Base-by-base conservation (phyloP, 2,888 invertebrate species). In the Athalia circularis region DNA sequence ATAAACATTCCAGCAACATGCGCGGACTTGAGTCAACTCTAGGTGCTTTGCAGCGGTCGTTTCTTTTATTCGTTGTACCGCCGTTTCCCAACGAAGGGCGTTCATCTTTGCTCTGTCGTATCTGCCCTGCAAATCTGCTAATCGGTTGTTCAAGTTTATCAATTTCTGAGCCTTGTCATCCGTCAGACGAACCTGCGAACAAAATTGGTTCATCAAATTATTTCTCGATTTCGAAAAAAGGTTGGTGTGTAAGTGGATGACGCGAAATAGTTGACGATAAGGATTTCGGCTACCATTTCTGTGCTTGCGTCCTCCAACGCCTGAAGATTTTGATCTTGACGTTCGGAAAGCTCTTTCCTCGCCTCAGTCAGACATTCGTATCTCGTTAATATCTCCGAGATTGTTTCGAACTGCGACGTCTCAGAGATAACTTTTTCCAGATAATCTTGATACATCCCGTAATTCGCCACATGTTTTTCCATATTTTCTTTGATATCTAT, bases 361-460 rank as follows among this genome's bases (percentile, higher is more conserved):
- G 94, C 93, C 3, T 93, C 93, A n/a, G 92, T 91, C 61, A 94
- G 88, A 3, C 93, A 92, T 87, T 94, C 93, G 83, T 93, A 94
- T 78, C 94, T 91, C 84, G 93, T 93, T 67, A 94, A 90, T n/a
- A 94, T 92, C 75, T 93, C 94, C 65, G 92, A 86, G 0, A 94
- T 92, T 78, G 92, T 92, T 82, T 92, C 92, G 84, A 94, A 94
- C 77, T 93, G 92, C 0, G 91, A 90, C 45, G 92, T 92, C 50
- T 90, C 91, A 0, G 91, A 91, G 0, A 93, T 92, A 0, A 94
- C 93, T 0, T 90, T 90, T 88, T 92, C 92, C 65, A 94, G 87
- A 83, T 92, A 94, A 77, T 92, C 92, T 92, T 94, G 90, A 78
- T 94, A 94, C 67, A 93, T 92, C 45, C 91, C 92, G 83, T 94